phyloP scores from a whole-genome alignment of 2,113 vertebrate genomes.

The Pseudorectes ferrugineus region DNA sequence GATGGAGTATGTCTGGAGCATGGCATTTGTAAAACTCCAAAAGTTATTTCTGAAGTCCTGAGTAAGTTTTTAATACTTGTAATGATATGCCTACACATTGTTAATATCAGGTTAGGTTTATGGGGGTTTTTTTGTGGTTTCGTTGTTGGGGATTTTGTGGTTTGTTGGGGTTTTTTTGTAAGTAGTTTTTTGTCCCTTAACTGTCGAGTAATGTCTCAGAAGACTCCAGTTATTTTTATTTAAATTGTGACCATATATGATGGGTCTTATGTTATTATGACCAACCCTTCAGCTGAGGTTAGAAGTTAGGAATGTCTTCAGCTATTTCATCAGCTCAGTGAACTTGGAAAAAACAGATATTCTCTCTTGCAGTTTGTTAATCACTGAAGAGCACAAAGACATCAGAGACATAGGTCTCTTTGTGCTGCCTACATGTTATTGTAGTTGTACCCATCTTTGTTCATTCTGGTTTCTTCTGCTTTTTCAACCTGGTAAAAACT shows the following conservation, averaged over 20 bases:
- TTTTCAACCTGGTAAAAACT: neutral
- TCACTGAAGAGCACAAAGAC: neutral
- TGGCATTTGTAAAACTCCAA: neutral
- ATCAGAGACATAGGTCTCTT: neutral
- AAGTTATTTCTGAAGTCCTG: neutral
- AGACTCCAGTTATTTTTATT: neutral
- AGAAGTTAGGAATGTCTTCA: neutral
- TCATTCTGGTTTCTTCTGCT: neutral
- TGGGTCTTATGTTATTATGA: neutral
- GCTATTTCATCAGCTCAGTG: neutral
- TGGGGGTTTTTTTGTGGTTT: rapidly evolving
- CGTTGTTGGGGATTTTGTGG: neutral
- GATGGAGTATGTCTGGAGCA: neutral
- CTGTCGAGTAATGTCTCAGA: neutral
- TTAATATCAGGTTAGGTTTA: neutral
- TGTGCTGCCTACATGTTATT: neutral
- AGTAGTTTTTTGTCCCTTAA: neutral
- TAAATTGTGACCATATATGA: neutral
- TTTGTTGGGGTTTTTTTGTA: neutral
- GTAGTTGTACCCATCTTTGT: neutral
- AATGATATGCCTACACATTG: neutral
- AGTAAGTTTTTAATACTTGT: neutral
- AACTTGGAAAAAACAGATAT: neutral
- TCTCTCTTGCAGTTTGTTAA: neutral
- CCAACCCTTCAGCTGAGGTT: neutral